Base-by-base conservation (phyloP, 2,888 invertebrate species). In the Creontiades dilutus region DNA sequence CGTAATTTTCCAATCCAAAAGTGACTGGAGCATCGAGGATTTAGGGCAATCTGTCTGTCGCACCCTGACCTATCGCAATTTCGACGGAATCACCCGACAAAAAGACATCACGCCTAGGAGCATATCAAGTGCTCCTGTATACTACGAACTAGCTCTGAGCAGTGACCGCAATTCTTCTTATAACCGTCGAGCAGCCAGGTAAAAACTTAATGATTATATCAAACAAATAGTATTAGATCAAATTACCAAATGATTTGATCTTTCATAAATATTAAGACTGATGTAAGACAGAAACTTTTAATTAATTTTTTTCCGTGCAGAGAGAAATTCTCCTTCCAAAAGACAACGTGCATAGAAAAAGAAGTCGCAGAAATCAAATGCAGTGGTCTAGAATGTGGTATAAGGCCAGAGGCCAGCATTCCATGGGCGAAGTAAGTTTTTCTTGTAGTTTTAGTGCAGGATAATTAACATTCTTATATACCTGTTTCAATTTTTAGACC, bases 1-100 rank as follows among this genome's bases (percentile, higher is more conserved):
- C 91, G 94, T 95, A 0, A 94, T 95, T 2, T 93, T 94, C 55
- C 94, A 94, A 91, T 95, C 95, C 85, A 92, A 91, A 47, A 94
- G 95, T 82, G 94, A 95, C 3, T 95, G 96, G 93, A 95, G 95
- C 92, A 94, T 96, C 48, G 94, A 95, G 27, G 96, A 96, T 92
- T 94, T 97, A 57, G 97, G 96, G 7, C 94, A 95, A 92, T 96
- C 96, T 0, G 96, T 97, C 3, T 97, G 97, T 93, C 95, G 95
- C 92, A 95, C 96, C 1, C 95, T 96, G 94, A 96, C 96, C 16
- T 97, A 95, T 93, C 95, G 68, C 11, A 55, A 87, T 13, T 90
- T 90, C 46, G 90, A 90, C n/a, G 90, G 90, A 19, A 90, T 90
- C 46, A 81, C 68, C 5, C 80, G 88, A n/a, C 81, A 81, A 52